Evolutionary conservation across 1,140 invertebrate species (phyloP).

Genomic region (Lepidotrigona ventralis): DNA sequence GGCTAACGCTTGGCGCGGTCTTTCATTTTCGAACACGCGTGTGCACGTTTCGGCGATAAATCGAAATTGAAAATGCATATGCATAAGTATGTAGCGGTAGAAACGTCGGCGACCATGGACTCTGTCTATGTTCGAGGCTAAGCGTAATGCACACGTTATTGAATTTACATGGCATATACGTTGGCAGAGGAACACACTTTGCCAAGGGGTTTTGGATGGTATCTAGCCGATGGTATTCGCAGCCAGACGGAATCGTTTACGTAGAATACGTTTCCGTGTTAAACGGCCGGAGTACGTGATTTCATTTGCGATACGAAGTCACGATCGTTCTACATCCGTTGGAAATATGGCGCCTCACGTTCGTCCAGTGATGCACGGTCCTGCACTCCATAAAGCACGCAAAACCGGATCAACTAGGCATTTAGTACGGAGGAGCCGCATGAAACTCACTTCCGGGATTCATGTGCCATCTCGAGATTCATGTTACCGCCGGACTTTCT

Average conservation of each 20-base stretch:
- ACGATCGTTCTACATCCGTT: constrained; percentile 72
- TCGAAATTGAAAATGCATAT: constrained; percentile 22
- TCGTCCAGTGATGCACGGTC: constrained; percentile 28
- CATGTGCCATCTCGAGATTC: constrained; percentile 52
- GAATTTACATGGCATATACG: constrained; percentile 36
- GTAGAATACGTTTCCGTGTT: constrained; percentile 66
- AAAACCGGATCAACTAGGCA: constrained; percentile 54
- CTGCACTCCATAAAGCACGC: constrained; percentile 61
- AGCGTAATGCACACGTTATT: constrained; percentile 36
- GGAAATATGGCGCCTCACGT: constrained; percentile 66
- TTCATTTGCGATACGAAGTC: constrained; percentile 78
- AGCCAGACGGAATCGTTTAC: constrained; percentile 57
- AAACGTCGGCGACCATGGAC: constrained; percentile 17
- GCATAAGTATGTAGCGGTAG: neutral
- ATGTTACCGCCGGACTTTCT: neutral
- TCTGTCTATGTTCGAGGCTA: neutral
- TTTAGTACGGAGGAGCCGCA: constrained; percentile 47
- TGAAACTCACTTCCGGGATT: constrained; percentile 45
- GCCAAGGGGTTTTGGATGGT: neutral
- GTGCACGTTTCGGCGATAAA: neutral
- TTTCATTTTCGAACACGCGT: neutral
- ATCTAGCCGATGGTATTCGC: neutral
- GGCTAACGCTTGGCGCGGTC: too few relatives aligned
- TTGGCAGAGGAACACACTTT: constrained; percentile 21
- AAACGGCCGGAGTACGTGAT: constrained; percentile 75